phyloP scores from a whole-genome alignment of 2,797 vertebrate species.

The Pyrrhura leucotis region DNA sequence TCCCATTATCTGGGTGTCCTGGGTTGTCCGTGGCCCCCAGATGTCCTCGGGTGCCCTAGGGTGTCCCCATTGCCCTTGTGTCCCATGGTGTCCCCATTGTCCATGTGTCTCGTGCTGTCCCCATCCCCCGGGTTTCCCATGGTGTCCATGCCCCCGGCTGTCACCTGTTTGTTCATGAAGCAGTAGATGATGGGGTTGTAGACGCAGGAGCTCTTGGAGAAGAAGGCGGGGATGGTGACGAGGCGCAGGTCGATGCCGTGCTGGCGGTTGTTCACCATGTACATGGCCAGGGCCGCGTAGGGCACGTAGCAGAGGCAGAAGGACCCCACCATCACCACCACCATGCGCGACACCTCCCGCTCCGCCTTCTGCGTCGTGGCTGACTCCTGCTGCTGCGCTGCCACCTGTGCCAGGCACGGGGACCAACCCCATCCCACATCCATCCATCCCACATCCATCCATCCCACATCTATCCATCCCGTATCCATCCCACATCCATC shows the following conservation, averaged over 20 bases:
- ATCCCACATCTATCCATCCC: no score
- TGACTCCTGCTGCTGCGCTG: conserved; percentile 86
- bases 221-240: conserved; percentile 86
- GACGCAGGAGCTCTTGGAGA: conserved; percentile 85
- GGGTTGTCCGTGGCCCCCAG: neutral
- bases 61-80: rapidly evolving
- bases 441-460: no score
- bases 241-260: conserved; percentile 79
- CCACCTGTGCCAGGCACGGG: conserved; percentile 70
- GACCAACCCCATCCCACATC: neutral
- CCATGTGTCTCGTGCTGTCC: rapidly evolving
- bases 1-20: neutral
- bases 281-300: conserved; percentile 83
- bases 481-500: no score
- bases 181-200: conserved; percentile 85
- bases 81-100: rapidly evolving
- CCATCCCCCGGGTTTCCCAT: rapidly evolving
- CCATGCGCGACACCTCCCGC: conserved; percentile 87
- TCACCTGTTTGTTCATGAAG: conserved; percentile 88
- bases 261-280: conserved; percentile 85
- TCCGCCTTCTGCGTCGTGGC: conserved; percentile 87
- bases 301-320: conserved; percentile 86
- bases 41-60: neutral
- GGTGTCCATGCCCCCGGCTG: rapidly evolving
- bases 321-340: conserved; percentile 85